Base-by-base conservation (phyloP, 2,888 invertebrate genomes). In the Plebejus argus region DNA sequence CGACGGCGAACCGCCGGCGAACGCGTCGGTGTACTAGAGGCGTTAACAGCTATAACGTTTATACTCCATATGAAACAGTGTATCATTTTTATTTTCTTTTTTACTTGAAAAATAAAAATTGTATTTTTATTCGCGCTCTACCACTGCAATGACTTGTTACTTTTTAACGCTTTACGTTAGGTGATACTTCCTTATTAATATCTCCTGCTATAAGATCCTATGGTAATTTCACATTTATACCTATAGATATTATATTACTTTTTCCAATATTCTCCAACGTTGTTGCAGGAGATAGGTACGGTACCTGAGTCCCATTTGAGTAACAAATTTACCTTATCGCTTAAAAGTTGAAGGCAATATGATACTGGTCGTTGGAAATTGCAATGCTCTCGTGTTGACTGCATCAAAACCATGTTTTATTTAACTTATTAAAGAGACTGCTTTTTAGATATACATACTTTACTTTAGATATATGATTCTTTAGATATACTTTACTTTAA, bases 231-330 rank as follows among this genome's bases (percentile, higher is more conserved):
- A 61, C 20, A 61, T 61, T 20, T 23, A 4, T n/a, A n/a, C n/a
- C n/a, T n/a, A n/a, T 23, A 61, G 61, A 61, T 23, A 61, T 61
- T 58, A 58, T n/a, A 58, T 61, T 61, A 23, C 61, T 61, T 23
- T 61, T 20, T 61, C 20, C 23, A 61, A 61, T 61, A 61, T 61
- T 61, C 0, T 61, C 10, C 23, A 61, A 61, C 61, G n/a, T 23
- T 61, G 61, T 61, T 61, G 61, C 61, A 61, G 10, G 20, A 23
- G 61, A 61, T 61, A 61, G 20, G 61, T 53, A 23, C 23, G 4
- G 12, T 61, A 61, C 8, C 61, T 61, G 3, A 23, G 23, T 23
- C 61, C 23, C 20, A 23, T 61, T 61, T 10, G 20, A 20, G 12
- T 61, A 61, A 61, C 20, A 23, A 61, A 61, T 61, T 12, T 23